Conservation (phyloP, 2,113 vertebrate species). For the Salminus brasiliensis region DNA sequence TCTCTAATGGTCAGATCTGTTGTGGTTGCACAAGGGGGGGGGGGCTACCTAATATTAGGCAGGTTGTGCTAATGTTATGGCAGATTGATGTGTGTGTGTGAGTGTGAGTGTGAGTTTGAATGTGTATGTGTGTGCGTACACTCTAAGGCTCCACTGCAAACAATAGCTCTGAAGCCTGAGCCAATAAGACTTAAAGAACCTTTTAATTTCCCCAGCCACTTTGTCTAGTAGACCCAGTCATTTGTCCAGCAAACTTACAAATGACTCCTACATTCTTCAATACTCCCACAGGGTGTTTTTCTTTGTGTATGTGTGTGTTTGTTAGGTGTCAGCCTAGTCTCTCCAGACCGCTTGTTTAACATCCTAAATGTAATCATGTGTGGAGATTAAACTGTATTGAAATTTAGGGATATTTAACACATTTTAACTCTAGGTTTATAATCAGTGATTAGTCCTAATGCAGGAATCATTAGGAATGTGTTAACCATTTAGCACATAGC, state of each 20-base stretch:
- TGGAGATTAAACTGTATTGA: too few species aligned
- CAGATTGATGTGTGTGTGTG: not conserved
- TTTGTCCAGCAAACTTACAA: conserved; percentile 75
- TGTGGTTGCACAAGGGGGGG: too few species aligned
- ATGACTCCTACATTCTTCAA: conserved; percentile 61
- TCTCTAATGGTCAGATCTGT: too few species aligned
- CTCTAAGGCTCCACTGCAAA: conserved; percentile 64
- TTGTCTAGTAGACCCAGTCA: conserved; percentile 65
- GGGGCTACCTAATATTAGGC: too few species aligned
- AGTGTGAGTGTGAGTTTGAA: conserved; percentile 8
- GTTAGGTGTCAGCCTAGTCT: not conserved
- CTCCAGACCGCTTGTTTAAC: not conserved
- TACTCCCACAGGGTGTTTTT: conserved; percentile 18
- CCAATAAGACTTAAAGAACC: conserved; percentile 74
- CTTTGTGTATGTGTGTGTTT: not conserved
- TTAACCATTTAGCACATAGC: too few species aligned
- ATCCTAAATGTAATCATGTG: not conserved
- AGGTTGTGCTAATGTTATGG: too few species aligned
- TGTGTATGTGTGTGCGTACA: conserved; percentile 33
- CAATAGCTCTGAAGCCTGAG: conserved; percentile 68
- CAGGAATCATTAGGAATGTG: too few species aligned
- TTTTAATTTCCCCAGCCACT: conserved; percentile 76
- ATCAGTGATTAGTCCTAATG: too few species aligned
- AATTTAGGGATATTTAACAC: too few species aligned
- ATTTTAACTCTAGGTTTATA: too few species aligned